phyloP scores from a whole-genome alignment of 2,113 vertebrate genomes.

The Percina caprodes region DNA sequence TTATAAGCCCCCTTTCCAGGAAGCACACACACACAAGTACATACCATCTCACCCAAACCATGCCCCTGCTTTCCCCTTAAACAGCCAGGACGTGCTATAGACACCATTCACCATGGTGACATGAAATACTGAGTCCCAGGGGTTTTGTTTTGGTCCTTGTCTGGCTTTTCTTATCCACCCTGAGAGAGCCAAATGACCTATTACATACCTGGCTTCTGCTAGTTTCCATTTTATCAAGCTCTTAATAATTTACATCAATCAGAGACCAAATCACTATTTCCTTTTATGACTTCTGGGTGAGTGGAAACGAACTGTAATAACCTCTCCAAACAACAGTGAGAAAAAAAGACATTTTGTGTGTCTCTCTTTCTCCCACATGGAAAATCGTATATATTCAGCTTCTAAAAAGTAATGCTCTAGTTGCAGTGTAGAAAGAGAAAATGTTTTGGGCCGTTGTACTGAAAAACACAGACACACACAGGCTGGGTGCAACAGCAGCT shows the following conservation, averaged over 20 bases:
- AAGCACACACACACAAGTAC: conserved; percentile 22
- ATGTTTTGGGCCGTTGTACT: conserved; percentile 77
- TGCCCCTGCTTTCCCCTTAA: conserved; percentile 1
- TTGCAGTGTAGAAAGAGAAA: conserved; percentile 71
- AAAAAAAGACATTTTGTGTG: conserved; percentile 31
- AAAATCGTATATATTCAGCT: conserved; percentile 68
- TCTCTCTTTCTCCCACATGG: conserved; percentile 47
- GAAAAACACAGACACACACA: conserved; percentile 77
- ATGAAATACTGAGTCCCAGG: conserved; percentile 23
- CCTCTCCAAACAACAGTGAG: conserved; percentile 51
- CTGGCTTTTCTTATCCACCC: conserved; percentile 22
- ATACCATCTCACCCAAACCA: conserved; percentile 17
- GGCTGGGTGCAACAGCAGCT: conserved; percentile 57
- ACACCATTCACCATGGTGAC: conserved; percentile 18
- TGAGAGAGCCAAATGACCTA: conserved; percentile 20
- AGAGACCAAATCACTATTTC: conserved; percentile 49
- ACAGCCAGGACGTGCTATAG: not conserved
- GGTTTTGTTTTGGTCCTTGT: conserved; percentile 18
- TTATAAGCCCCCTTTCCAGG: conserved; percentile 61
- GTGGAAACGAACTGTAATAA: conserved; percentile 61
- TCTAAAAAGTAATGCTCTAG: conserved; percentile 73
- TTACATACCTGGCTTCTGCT: conserved; percentile 38
- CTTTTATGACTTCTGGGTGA: conserved; percentile 43
- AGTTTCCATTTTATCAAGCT: conserved; percentile 55
- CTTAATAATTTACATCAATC: conserved; percentile 56